These are phyloP conservation scores for Bothrops jararaca DNA, from an alignment of 2,113 vertebrate genomes.

Conservation along the genomic window DNA sequence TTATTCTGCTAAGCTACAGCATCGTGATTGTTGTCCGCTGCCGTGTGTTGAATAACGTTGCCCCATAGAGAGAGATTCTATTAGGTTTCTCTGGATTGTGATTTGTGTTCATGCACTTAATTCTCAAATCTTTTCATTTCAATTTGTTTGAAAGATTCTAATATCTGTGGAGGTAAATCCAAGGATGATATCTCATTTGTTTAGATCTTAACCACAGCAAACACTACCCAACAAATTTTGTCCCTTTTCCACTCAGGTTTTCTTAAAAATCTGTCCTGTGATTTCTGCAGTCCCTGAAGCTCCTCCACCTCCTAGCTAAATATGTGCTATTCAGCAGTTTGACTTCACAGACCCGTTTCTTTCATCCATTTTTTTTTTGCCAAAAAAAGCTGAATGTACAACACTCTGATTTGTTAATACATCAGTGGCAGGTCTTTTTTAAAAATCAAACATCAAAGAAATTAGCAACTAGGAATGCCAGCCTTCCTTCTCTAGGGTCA, in stretches of 20 bases:
- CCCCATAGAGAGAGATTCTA: neutral
- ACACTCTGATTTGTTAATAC: neutral
- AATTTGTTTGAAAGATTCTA: neutral
- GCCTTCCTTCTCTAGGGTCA: neutral
- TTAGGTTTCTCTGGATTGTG: fast-evolving
- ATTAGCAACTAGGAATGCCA: neutral
- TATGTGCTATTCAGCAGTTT: neutral
- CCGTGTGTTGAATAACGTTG: neutral
- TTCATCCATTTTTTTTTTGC: neutral
- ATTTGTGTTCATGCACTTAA: neutral
- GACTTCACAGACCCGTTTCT: neutral
- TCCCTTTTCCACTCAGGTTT: neutral
- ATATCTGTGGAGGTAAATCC: neutral
- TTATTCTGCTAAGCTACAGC: neutral
- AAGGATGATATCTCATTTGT: neutral
- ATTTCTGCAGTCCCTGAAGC: neutral
- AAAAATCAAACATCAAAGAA: neutral
- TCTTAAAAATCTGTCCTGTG: neutral
- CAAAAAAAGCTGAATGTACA: neutral
- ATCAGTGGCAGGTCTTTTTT: neutral
- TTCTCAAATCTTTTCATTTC: neutral
- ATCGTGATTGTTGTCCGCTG: neutral
- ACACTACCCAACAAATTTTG: neutral
- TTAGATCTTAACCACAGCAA: neutral
- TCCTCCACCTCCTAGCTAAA: neutral